Evolutionary conservation across 2,888 invertebrate genomes (phyloP), one percentile per base, ranked within the genome.

Genomic region (Azorinus chamasolen): DNA sequence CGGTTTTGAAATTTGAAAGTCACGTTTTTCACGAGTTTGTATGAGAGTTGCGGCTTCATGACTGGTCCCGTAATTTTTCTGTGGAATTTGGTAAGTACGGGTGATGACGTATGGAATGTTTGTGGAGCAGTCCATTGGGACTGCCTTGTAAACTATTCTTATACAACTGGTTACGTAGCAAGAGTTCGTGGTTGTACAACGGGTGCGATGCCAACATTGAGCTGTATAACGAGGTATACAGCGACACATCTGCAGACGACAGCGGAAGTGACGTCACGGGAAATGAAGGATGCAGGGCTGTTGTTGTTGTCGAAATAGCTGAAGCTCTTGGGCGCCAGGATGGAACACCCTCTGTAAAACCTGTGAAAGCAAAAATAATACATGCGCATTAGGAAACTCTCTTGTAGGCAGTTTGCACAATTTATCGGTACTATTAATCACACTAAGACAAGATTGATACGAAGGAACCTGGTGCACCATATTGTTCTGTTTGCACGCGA

Each of bases 171-270:
- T 58, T 75, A 5, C 77, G 69, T 37, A 81, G 46, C 51, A 81
- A 75, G n/a, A 78, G 72, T 78, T 81, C 81, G 22, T 75, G 78
- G 41, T 72, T 81, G 46, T 81, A 81, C 18, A 81, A 27, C 45
- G 71, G 69, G 16, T 81, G 74, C 25, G 81, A 73, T 12, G 80
- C 65, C 16, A 81, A 27, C 81, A 81, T 81, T 20, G 71, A 69
- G 24, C 75, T 74, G 43, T 81, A 81, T 6, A 81, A 32, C 14
- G 81, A 65, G 22, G 81, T 66, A 53, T 78, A 75, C 59, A 79
- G 27, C 6, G 79, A 64, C 32, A 68, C 51, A 45, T 81, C 75
- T 37, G 74, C 22, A 4, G 78, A 54, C 6, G 73, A 54, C 27
- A 71, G 27, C 43, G 80, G 80, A 58, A 68, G 58, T 64, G 81